Evolutionary conservation across 2,888 invertebrate genomes (phyloP), one percentile per base, ranked within the genome.

Genomic region (Dascillus cervinus): DNA sequence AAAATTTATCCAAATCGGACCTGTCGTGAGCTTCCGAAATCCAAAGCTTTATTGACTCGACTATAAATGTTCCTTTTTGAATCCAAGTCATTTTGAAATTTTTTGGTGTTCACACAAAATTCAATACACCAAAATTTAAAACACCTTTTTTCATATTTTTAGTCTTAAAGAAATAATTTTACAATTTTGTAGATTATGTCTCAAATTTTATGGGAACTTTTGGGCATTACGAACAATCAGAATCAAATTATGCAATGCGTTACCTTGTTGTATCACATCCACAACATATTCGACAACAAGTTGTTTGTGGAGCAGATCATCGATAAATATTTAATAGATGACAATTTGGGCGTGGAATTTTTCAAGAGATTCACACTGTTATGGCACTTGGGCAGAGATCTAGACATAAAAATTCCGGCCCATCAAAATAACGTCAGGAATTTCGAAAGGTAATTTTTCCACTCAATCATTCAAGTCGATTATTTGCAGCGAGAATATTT

Each of bases 311-410:
- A 86, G 54, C 74, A 79, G 37, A 73, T 82, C 0, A 79, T 85
- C 26, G 79, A 75, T 3, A 45, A 50, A 21, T 60, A 68, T 21
- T 52, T 74, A 14, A 66, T 68, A 1, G 56, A 58, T 11, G 68
- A 67, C 11, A 62, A 60, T 33, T 53, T 66, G 12, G 65, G 63
- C 34, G 66, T 77, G n/a, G 72, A 73, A 39, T 72, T 75, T 13
- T 73, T 79, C 44, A 73, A 75, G 49, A 70, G 77, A 47, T 82
- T 82, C 53, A 69, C 75, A 5, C 65, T 77, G 4, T 64, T 88
- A 6, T 87, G 86, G 85, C 83, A 87, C 60, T 65, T 86, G 14
- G 83, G 85, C 1, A 62, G 86, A 29, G 82, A 84, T 47, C 68
- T 79, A 13, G 73, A 72, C 49, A 66, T 70, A 3, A 66, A 71